These are phyloP conservation scores for Pampusana beccarii DNA, from an alignment of 2,113 vertebrate genomes.

Conservation along the genomic window DNA sequence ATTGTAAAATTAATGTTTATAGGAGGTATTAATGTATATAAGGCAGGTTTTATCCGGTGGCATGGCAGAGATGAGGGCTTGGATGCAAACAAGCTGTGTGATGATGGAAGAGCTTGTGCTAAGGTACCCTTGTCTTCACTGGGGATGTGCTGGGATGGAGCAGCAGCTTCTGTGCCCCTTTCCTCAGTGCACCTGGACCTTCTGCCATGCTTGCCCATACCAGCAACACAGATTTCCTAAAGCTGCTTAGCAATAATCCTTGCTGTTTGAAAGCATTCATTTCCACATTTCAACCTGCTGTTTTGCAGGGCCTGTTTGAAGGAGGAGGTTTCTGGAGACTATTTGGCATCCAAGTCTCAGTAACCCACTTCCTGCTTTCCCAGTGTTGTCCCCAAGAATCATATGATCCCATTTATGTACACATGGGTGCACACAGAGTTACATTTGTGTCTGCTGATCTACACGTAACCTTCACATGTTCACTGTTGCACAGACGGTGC, in stretches of 20 bases:
- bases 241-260: background rate
- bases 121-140: background rate
- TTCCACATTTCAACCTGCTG: background rate
- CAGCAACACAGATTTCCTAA: background rate
- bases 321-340: background rate
- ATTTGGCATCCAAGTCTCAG: constrained; percentile 17
- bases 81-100: background rate
- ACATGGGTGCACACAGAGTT: background rate
- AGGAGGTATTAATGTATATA: constrained; percentile 23
- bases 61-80: background rate
- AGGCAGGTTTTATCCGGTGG: constrained; percentile 2
- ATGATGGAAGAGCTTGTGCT: background rate
- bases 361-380: constrained; percentile 28
- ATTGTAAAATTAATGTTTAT: constrained; percentile 56
- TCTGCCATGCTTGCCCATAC: background rate
- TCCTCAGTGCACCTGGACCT: background rate
- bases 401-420: background rate
- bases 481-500: background rate
- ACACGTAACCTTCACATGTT: background rate
- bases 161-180: background rate
- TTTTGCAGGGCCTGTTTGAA: background rate
- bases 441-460: background rate
- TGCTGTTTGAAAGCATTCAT: background rate
- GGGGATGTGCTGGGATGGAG: background rate
- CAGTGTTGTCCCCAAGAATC: background rate